Percentiles rank a stretch among this genome's conserved stretches.
phyloP scores from a whole-genome alignment of 2,113 vertebrate species.

The Anhinga anhinga region DNA sequence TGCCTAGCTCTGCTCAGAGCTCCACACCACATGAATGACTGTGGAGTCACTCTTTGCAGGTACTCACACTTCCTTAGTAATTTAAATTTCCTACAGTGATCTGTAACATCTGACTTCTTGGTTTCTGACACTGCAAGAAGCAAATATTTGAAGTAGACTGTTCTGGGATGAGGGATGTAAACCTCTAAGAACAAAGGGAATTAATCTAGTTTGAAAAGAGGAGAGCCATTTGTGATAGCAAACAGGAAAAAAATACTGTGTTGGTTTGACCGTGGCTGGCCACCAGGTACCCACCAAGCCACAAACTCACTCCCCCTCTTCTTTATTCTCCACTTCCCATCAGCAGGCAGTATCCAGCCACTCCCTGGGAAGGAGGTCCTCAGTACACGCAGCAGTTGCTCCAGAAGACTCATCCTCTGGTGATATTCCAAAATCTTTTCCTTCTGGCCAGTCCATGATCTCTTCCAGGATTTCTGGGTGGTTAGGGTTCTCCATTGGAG shows the following conservation, averaged over 20 bases:
- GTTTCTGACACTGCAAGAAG: background rate
- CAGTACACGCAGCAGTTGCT: background rate
- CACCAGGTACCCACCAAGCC: background rate
- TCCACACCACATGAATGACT: background rate
- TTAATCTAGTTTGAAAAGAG: background rate
- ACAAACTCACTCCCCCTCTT: background rate
- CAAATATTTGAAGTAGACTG: background rate
- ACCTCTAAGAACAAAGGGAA: background rate
- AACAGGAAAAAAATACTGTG: background rate
- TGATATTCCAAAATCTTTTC: background rate
- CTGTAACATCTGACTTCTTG: background rate
- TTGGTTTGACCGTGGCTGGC: background rate
- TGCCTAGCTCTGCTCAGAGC: background rate
- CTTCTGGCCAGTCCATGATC: background rate
- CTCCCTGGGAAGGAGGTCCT: background rate
- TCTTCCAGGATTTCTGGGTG: background rate
- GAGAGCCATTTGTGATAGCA: background rate
- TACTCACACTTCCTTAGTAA: background rate
- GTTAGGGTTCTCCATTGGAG: background rate
- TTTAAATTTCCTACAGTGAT: background rate
- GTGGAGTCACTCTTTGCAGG: background rate
- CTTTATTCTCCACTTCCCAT: background rate
- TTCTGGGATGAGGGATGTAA: background rate
- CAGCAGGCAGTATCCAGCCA: background rate
- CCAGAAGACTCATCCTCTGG: background rate